Evolutionary conservation across 2,888 invertebrate species (phyloP).

Genomic region (Sinhomidia bicolor): DNA sequence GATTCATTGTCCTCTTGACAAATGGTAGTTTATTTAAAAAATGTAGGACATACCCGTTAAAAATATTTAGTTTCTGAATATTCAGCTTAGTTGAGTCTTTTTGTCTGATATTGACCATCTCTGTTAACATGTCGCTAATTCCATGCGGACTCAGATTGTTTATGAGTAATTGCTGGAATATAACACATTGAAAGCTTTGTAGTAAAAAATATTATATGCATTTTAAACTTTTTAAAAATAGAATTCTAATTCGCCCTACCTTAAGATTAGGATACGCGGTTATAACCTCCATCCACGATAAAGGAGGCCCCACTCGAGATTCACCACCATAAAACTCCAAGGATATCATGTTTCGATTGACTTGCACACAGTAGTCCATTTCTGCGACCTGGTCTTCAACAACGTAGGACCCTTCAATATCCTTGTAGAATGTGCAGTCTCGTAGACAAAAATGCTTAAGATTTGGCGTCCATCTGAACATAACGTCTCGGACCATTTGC

Average conservation of each 20-base stretch:
- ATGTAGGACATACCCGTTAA: conserved; percentile 70
- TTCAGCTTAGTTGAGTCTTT: conserved; percentile 53
- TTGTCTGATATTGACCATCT: conserved; percentile 52
- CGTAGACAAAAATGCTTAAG: conserved; percentile 62
- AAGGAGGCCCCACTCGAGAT: conserved; percentile 63
- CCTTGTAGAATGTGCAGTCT: conserved; percentile 74
- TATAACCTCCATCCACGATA: conserved; percentile 71
- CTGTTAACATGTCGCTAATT: conserved; percentile 58
- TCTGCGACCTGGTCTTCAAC: conserved; percentile 57
- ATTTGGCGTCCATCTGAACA: conserved; percentile 72
- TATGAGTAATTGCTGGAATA: conserved; percentile 68
- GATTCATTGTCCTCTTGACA: background rate
- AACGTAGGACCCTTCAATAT: conserved; percentile 41
- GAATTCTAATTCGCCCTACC: too few species aligned
- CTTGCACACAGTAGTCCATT: conserved; percentile 50
- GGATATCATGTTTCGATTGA: conserved; percentile 66
- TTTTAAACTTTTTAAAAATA: background rate
- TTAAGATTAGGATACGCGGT: conserved; percentile 69
- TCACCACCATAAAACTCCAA: conserved; percentile 73
- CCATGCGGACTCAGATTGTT: conserved; percentile 65
- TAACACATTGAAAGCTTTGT: background rate
- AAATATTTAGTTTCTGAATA: conserved; percentile 74
- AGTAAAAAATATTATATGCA: background rate
- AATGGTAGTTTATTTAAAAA: background rate
- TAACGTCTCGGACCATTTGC: conserved; percentile 65